A percentile compares a stretch with the other conserved stretches of the same genome.
Conservation (phyloP, 1,140 invertebrate species). For the Pentalonia nigronervosa region DNA sequence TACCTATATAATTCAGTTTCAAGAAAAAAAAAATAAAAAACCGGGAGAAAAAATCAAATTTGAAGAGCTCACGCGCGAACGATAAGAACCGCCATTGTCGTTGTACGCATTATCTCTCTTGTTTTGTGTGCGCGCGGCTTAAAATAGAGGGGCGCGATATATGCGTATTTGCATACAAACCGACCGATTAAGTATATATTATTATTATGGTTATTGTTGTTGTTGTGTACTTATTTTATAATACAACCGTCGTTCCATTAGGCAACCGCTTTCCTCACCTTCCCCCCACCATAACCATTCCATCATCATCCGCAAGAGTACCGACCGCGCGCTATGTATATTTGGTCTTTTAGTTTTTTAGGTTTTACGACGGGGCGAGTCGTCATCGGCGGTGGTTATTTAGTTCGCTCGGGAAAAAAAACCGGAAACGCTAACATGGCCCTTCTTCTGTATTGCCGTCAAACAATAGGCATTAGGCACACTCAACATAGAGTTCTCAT, state of each 20-base stretch:
- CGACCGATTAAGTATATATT: constrained; percentile 26
- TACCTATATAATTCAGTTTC: neutral
- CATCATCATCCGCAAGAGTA: neutral
- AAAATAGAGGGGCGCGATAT: neutral
- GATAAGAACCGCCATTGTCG: neutral
- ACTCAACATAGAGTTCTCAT: neutral
- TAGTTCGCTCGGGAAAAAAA: neutral
- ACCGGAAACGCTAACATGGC: constrained; percentile 49
- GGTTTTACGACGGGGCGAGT: neutral
- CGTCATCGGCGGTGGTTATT: neutral
- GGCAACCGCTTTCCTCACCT: neutral
- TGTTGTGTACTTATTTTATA: constrained; percentile 7
- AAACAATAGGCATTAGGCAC: constrained; percentile 33
- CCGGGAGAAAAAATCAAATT: neutral
- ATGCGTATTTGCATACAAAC: constrained; percentile 45
- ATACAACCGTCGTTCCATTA: constrained; percentile 35
- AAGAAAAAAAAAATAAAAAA: no score
- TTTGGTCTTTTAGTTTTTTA: neutral
- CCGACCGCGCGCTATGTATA: neutral
- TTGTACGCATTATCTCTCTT: neutral
- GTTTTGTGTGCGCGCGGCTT: neutral
- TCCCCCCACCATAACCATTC: no score
- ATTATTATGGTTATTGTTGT: neutral
- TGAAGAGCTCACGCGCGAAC: neutral
- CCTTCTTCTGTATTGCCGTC: constrained; percentile 16